Percentiles rank a stretch among this genome's conserved stretches.
Conservation (phyloP, 2,113 vertebrate species). For the Orientallactaga bullata region DNA sequence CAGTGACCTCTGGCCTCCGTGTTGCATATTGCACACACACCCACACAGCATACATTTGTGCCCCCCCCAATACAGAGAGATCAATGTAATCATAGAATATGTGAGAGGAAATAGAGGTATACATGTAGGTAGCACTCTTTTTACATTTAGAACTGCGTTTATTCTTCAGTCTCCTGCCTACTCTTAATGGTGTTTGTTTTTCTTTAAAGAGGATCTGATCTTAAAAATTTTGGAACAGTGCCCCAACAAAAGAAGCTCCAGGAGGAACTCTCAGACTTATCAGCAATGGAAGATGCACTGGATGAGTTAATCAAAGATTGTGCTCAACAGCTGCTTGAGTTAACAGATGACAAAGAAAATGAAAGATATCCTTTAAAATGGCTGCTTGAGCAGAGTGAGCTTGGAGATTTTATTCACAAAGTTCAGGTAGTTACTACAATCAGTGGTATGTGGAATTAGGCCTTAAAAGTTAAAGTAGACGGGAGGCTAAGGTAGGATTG, state of each 20-base stretch:
- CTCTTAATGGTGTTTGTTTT: constrained; percentile 53
- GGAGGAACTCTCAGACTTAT: constrained; percentile 90
- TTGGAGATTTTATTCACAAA: background rate
- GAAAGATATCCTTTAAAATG: constrained; percentile 93
- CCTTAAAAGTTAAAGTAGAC: background rate
- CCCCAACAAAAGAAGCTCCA: constrained; percentile 84
- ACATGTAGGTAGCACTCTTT: no score
- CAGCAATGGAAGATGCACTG: constrained; percentile 93
- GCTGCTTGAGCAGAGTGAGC: background rate
- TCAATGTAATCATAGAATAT: no score
- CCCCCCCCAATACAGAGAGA: no score
- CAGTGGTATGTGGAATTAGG: background rate
- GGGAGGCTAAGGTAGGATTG: no score
- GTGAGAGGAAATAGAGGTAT: background rate
- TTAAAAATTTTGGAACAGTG: constrained; percentile 80
- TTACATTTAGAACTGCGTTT: background rate
- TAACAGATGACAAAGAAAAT: constrained; percentile 91
- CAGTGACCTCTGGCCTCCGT: no score
- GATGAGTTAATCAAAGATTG: constrained; percentile 94
- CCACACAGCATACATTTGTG: no score
- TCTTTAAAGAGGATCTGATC: constrained; percentile 87
- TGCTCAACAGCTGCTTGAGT: constrained; percentile 92
- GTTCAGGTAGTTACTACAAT: background rate
- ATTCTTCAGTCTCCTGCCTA: background rate
- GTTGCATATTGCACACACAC: no score